These are phyloP conservation scores for Rotaria sp. DNA, from an alignment of 2,888 invertebrate genomes.

Conservation along the genomic window DNA sequence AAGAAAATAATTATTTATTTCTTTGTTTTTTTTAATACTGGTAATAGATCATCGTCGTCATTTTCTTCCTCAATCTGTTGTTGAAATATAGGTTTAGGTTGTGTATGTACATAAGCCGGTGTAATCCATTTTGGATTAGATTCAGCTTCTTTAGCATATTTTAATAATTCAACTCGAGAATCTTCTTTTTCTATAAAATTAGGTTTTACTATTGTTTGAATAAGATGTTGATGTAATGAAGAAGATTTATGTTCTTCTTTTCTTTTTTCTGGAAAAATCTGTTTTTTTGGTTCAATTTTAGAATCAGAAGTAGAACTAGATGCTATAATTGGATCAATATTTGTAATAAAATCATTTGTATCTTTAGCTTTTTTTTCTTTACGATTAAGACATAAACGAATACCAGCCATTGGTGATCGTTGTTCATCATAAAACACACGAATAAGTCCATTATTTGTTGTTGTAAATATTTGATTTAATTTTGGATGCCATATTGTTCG, in stretches of 20 bases:
- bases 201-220: slow-evolving; percentile 76
- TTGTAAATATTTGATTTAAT: slow-evolving; percentile 85
- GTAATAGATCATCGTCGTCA: slow-evolving; percentile 16
- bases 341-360: neutral
- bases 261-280: slow-evolving; percentile 62
- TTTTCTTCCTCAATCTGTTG: slow-evolving; percentile 13
- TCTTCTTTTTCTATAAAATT: slow-evolving; percentile 64
- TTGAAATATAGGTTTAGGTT: slow-evolving; percentile 39
- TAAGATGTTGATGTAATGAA: slow-evolving; percentile 88
- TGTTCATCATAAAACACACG: slow-evolving; percentile 75
- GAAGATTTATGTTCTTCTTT: slow-evolving; percentile 63
- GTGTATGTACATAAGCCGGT: slow-evolving; percentile 38
- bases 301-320: neutral
- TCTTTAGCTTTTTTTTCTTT: neutral
- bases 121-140: slow-evolving; percentile 85
- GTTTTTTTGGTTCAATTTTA: neutral
- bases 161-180: slow-evolving; percentile 85
- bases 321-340: neutral
- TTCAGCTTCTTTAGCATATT: slow-evolving; percentile 85
- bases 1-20: neutral
- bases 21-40: slow-evolving; percentile 33
- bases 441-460: slow-evolving; percentile 79
- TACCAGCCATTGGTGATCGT: neutral
- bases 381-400: neutral
- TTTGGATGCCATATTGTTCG: slow-evolving; percentile 91